phyloP scores from a whole-genome alignment of 2,888 invertebrate genomes.

The Eupithecia abbreviata region DNA sequence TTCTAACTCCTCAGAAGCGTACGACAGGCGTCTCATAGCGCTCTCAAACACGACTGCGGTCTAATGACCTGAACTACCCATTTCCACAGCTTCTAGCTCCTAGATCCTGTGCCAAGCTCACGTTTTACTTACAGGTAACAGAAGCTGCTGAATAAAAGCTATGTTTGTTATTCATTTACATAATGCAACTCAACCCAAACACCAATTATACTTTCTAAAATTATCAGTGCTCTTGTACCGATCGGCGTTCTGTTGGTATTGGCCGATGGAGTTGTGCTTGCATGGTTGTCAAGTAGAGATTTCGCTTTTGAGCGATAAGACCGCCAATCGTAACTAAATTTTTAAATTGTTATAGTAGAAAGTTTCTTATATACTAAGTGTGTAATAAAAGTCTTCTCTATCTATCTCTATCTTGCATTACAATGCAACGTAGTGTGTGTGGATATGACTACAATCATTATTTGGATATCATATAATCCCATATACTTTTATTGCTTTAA shows the following conservation, averaged over 20 bases:
- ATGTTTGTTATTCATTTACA: neutral
- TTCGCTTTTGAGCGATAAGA: too few species aligned
- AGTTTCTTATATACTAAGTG: too few species aligned
- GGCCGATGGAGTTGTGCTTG: neutral
- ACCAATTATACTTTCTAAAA: neutral
- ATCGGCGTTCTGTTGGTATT: neutral
- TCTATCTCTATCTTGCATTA: too few species aligned
- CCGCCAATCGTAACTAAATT: too few species aligned
- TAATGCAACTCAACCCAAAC: neutral
- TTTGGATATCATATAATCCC: too few species aligned
- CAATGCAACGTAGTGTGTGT: too few species aligned
- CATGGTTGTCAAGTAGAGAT: too few species aligned
- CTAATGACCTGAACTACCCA: slow-evolving; percentile 52
- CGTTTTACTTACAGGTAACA: slow-evolving; percentile 3
- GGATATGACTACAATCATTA: too few species aligned
- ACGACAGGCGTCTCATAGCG: slow-evolving; percentile 47
- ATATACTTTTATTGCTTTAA: neutral
- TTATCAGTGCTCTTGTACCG: neutral
- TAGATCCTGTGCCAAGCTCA: neutral
- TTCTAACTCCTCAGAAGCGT: slow-evolving; percentile 35
- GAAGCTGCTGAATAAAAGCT: neutral
- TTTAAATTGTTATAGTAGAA: too few species aligned
- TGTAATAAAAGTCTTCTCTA: too few species aligned
- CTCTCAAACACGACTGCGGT: slow-evolving; percentile 57
- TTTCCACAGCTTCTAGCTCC: slow-evolving; percentile 7